Evolutionary conservation across 2,888 invertebrate species (phyloP), one percentile per base, ranked within the genome.

Genomic region (Idaea straminata): DNA sequence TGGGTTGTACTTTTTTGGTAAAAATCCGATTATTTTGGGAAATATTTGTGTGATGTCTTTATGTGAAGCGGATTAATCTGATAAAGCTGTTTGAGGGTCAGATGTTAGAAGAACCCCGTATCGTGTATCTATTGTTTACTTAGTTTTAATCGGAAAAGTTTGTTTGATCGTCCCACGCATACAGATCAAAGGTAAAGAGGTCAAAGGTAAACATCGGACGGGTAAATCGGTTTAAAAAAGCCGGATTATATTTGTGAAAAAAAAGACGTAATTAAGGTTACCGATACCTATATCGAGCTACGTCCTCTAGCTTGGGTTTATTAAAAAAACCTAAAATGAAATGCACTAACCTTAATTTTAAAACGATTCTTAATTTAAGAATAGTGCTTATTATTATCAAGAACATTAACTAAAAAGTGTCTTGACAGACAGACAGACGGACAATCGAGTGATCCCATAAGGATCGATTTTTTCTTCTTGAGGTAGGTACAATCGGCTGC

Each of bases 1-100:
- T 84, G 88, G 59, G 85, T 65, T 71, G 72, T 65, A 79, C 77
- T 81, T 83, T 83, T 87, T 86, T 77, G 67, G 76, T 59, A 64
- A 79, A 89, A 84, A 83, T 71, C 70, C 83, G 81, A 82, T 80
- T 81, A 80, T 73, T 64, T 75, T 72, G 73, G 80, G 79, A 79
- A 82, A 81, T 72, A 75, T 79, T 73, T 86, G 47, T 47, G 13
- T 47, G 81, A 87, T 76, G 74, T 81, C 85, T 86, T 74, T 75
- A 85, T 88, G 71, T 13, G 66, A 64, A 66, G 15, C 66, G 62
- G 66, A 60, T 65, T 60, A 36, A 58, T 66, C 64, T 59, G 59
- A 62, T 36, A 25, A 15, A 47, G 47, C 47, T 47, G 47, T 47
- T 47, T 13, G 47, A 47, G 47, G 47, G 47, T 47, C 47, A 47